Evolutionary conservation across 1,140 invertebrate genomes (phyloP).

Genomic region (Apis laboriosa): DNA sequence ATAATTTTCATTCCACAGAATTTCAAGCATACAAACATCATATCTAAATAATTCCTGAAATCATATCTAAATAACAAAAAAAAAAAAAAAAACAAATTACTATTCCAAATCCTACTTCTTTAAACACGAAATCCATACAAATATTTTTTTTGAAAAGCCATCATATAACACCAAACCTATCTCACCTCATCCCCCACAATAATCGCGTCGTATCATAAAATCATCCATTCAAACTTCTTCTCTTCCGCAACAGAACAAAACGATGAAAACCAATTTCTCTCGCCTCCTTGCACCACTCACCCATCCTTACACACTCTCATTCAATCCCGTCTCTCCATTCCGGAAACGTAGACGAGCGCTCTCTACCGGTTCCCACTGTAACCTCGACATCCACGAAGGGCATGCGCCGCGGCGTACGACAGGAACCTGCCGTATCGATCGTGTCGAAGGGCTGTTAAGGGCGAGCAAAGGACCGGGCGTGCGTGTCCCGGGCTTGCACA

Average conservation of each 20-base stretch:
- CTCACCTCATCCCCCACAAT: too few species aligned
- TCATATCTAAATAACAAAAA: too few species aligned
- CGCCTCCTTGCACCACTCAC: not conserved
- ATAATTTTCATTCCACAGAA: not conserved
- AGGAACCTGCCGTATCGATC: constrained; percentile 80
- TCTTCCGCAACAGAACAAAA: not conserved
- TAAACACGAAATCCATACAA: too few species aligned
- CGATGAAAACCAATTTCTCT: not conserved
- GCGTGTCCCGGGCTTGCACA: constrained; percentile 58
- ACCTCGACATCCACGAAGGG: constrained; percentile 56
- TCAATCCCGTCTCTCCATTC: not conserved
- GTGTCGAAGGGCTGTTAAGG: constrained; percentile 52
- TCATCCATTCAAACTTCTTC: not conserved
- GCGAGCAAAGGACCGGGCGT: constrained; percentile 17
- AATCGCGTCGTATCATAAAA: not conserved
- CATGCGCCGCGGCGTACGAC: constrained; percentile 72
- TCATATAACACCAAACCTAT: too few species aligned
- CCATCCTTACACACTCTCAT: not conserved
- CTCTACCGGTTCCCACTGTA: constrained; percentile 64
- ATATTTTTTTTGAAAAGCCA: too few species aligned
- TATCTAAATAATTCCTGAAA: too few species aligned
- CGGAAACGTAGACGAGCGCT: constrained; percentile 66
- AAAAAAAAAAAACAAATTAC: too few species aligned
- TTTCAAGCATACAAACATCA: too few species aligned
- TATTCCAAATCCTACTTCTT: too few species aligned